Evolutionary conservation across 1,140 invertebrate species (phyloP).

Genomic region (Eurosta solidaginis): DNA sequence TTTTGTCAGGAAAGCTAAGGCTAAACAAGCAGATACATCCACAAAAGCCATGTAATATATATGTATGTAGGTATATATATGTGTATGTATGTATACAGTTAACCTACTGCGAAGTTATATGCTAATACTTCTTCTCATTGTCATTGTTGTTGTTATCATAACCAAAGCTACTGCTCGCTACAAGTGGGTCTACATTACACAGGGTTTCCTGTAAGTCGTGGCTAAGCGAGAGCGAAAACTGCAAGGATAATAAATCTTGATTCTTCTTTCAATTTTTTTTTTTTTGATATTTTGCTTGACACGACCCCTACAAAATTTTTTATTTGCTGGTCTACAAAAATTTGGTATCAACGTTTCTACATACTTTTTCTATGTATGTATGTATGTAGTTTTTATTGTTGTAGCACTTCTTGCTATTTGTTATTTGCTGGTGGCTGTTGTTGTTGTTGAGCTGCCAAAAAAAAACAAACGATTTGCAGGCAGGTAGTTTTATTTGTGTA

Average conservation of each 20-base stretch:
- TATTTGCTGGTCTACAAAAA: neutral
- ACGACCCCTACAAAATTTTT: slow-evolving; percentile 4
- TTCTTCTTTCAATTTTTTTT: neutral
- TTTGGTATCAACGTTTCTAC: neutral
- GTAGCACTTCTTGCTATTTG: neutral
- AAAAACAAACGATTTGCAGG: neutral
- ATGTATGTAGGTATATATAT: too few relatives aligned
- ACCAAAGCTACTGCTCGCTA: neutral
- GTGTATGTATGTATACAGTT: too few relatives aligned
- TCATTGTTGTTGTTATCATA: neutral
- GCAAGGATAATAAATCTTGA: slow-evolving; percentile 27
- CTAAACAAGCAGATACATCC: neutral
- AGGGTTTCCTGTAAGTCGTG: neutral
- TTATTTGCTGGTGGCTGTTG: neutral
- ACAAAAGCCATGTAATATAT: neutral
- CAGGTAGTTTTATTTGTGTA: slow-evolving; percentile 16
- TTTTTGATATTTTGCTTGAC: neutral
- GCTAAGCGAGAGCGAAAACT: slow-evolving; percentile 12
- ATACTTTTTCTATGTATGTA: neutral
- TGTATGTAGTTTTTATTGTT: neutral
- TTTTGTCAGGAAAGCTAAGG: slow-evolving; percentile 2
- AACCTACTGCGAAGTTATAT: neutral
- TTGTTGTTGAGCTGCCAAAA: neutral
- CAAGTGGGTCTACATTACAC: neutral
- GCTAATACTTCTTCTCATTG: neutral